Percentiles rank a stretch among this genome's conserved stretches.
Evolutionary conservation across 2,113 vertebrate genomes (phyloP).

Genomic region (Oreochromis aureus): DNA sequence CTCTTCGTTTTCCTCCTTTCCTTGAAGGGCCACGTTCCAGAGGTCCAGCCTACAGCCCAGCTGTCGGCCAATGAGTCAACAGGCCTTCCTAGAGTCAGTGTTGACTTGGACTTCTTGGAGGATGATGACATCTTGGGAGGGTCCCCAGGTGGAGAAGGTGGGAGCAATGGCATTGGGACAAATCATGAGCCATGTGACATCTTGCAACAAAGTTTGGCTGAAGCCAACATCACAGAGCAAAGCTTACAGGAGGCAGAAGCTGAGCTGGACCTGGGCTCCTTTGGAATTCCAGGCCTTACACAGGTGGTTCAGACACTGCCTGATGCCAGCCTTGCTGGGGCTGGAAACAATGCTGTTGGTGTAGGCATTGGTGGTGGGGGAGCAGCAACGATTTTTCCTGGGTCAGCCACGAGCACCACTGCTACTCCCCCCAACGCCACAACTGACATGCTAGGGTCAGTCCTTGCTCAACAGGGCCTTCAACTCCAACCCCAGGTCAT

Average conservation of each 20-base stretch:
- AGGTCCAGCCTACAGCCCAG: slow-evolving; percentile 80
- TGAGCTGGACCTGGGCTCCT: slow-evolving; percentile 90
- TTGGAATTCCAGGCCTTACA: slow-evolving; percentile 85
- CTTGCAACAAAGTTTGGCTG: slow-evolving; percentile 94
- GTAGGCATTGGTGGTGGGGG: slow-evolving; percentile 74
- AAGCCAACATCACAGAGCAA: slow-evolving; percentile 97
- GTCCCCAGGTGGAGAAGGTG: slow-evolving; percentile 68
- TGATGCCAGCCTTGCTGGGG: slow-evolving; percentile 70
- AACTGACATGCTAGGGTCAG: slow-evolving; percentile 83
- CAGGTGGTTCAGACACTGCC: slow-evolving; percentile 84
- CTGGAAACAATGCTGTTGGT: slow-evolving; percentile 59
- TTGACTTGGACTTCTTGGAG: slow-evolving; percentile 94
- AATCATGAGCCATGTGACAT: slow-evolving; percentile 92
- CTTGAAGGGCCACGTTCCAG: slow-evolving; percentile 82
- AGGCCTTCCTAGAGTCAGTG: slow-evolving; percentile 79
- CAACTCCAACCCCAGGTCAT: slow-evolving; percentile 90
- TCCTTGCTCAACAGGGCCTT: slow-evolving; percentile 84
- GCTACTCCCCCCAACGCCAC: slow-evolving; percentile 61
- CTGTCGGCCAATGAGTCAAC: slow-evolving; percentile 74
- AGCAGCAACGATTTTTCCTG: slow-evolving; percentile 78
- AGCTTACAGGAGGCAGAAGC: slow-evolving; percentile 88
- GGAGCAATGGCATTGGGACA: slow-evolving; percentile 72
- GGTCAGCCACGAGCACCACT: slow-evolving; percentile 59
- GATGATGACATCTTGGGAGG: slow-evolving; percentile 92
- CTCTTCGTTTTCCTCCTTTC: background rate